Conservation (phyloP, 2,888 invertebrate species). For the Hypomecis punctinalis region DNA sequence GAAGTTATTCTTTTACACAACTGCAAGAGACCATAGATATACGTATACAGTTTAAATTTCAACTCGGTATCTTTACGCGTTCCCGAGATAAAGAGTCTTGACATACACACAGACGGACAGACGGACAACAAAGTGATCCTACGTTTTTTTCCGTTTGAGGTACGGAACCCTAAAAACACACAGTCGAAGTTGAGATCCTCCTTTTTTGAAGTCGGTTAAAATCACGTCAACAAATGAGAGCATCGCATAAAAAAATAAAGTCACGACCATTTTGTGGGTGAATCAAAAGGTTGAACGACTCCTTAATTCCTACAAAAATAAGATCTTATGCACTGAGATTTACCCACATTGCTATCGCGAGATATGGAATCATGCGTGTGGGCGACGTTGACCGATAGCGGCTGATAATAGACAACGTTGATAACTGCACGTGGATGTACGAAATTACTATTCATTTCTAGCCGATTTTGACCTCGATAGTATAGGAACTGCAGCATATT, state of each 20-base stretch:
- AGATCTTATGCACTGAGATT: slow-evolving; percentile 11
- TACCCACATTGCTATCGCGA: slow-evolving; percentile 21
- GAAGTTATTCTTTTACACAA: no score
- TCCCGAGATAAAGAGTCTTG: no score
- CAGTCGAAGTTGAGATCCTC: no score
- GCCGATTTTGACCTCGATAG: not conserved
- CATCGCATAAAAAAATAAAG: not conserved
- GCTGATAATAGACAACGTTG: slow-evolving; percentile 28
- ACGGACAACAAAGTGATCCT: no score
- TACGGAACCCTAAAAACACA: no score
- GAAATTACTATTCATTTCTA: slow-evolving; percentile 15
- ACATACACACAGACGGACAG: no score
- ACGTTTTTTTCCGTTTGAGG: no score
- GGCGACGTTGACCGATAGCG: slow-evolving; percentile 46
- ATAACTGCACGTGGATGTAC: slow-evolving; percentile 10
- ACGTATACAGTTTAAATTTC: no score
- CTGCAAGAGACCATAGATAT: no score
- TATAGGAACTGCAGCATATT: no score
- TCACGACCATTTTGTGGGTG: not conserved
- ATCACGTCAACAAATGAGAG: not conserved
- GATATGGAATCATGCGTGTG: slow-evolving; percentile 25
- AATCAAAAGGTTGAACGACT: slow-evolving; percentile 24
- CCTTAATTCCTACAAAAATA: slow-evolving; percentile 20
- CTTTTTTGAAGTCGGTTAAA: no score
- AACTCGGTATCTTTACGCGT: no score